Base-by-base conservation (phyloP, 2,797 vertebrate species). In the Glossophaga mutica region DNA sequence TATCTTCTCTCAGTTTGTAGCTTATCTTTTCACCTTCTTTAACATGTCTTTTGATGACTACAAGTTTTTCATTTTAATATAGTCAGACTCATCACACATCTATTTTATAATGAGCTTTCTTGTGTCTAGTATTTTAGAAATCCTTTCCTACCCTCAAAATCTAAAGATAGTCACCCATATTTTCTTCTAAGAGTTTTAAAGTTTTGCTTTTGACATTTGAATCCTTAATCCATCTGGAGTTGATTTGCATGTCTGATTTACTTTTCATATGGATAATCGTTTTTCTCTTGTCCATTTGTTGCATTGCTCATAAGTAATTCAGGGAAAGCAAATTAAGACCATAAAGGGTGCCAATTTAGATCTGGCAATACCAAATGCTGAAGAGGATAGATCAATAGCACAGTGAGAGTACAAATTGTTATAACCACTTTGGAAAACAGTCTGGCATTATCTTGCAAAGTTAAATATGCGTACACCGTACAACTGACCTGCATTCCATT, bases 241-340 rank as follows among this genome's bases (percentile, higher is more conserved):
- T 90, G 81, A 94, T 94, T n/a, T 96, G 55, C 71, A 84, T 79
- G 50, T 88, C 77, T 79, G 44, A 94, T 52, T 90, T 92, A 92
- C 39, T 79, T 91, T 93, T 74, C 76, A 84, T 34, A 39, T 71
- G n/a, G 55, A 84, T 87, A 87, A 84, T 76, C 9, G 11, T 48
- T 84, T 88, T 88, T 70, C 59, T 62, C 52, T 65, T 87, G 37
- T 70, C 48, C 87, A 89, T 74, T 57, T 96, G 68, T 79, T 68
- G 44, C 93, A 90, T 76, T 77, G 34, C 34, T 90, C 70, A 79
- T 87, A 92, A 90, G 32, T 79, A 68, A 95, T 68, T n/a, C 65
- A 84, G n/a, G 55, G 96, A 76, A 95, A 29, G 19, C 37, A 96
- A 87, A 94, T 85, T 46, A 48, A 86, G 50, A 78, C 26, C 32